phyloP scores from a whole-genome alignment of 2,797 vertebrate species.

The Neosilurus hyrtlii region DNA sequence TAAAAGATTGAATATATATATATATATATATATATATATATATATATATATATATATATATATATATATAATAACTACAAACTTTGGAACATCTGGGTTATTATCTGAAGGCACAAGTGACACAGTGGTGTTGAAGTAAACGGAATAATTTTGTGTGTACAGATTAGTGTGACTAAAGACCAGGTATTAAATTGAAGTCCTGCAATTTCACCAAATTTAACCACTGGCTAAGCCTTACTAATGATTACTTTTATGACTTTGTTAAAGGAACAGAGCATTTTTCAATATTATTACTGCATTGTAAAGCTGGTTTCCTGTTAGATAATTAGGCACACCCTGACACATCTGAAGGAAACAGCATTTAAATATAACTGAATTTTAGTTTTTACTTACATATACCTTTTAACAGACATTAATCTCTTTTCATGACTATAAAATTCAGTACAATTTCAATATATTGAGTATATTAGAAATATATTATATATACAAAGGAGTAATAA shows the following conservation, averaged over 20 bases:
- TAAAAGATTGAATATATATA: not conserved
- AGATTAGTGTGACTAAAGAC: not conserved
- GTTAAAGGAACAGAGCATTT: not conserved
- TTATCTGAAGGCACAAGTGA: not conserved
- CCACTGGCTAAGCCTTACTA: too few species aligned
- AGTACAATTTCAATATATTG: not conserved
- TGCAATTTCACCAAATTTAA: not conserved
- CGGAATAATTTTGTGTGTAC: not conserved
- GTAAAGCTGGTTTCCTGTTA: not conserved
- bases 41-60: too few species aligned
- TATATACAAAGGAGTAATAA: too few species aligned
- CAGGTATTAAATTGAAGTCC: not conserved
- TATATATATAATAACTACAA: too few species aligned
- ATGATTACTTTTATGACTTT: not conserved
- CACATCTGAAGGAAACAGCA: not conserved
- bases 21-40: too few species aligned
- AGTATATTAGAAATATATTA: not conserved
- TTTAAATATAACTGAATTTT: not conserved
- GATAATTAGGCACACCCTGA: not conserved
- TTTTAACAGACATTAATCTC: not conserved
- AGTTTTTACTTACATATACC: not conserved
- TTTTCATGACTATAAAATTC: not conserved
- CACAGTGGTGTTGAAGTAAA: not conserved
- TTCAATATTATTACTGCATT: not conserved
- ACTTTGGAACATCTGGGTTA: not conserved